Percentiles rank a stretch among this genome's conserved stretches.
Conservation (phyloP, 2,113 vertebrate species). For the Cervus canadensis region DNA sequence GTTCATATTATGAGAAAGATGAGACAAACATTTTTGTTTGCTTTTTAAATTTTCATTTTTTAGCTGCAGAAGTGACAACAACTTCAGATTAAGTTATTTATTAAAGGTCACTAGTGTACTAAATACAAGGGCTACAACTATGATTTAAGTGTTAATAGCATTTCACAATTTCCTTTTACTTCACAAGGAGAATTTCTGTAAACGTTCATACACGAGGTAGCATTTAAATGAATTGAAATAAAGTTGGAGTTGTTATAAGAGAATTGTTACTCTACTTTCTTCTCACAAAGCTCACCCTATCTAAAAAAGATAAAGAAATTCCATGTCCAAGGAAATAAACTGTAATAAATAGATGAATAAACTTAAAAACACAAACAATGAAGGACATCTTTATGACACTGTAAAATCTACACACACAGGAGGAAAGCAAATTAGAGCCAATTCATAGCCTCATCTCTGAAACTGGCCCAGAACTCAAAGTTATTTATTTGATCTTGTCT, state of each 20-base stretch:
- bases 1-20: neutral
- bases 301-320: neutral
- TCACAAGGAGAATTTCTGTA: neutral
- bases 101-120: neutral
- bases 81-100: neutral
- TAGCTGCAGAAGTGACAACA: neutral
- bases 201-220: neutral
- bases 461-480: neutral
- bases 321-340: neutral
- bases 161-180: neutral
- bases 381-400: neutral
- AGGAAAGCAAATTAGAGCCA: neutral
- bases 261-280: neutral
- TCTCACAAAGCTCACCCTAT: neutral
- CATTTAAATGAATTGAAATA: conserved; percentile 2
- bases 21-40: neutral
- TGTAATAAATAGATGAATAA: neutral
- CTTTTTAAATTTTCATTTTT: neutral
- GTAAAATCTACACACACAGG: neutral
- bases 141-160: neutral
- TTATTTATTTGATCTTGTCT: neutral
- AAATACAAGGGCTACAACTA: neutral
- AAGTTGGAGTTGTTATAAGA: neutral
- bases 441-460: neutral
- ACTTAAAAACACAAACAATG: neutral